Evolutionary conservation across 2,888 invertebrate genomes (phyloP).

Genomic region (Pinctada fucata): DNA sequence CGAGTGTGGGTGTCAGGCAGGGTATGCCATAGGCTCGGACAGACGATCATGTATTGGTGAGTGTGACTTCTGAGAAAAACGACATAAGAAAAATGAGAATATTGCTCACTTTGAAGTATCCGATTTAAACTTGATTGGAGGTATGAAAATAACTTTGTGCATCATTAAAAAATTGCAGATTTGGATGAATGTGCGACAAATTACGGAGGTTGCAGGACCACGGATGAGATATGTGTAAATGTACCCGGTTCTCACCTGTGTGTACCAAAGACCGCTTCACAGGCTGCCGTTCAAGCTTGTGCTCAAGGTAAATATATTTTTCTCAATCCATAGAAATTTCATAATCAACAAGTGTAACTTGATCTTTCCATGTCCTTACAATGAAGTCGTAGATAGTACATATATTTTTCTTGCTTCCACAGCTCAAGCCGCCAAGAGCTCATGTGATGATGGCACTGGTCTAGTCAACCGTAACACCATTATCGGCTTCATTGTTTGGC

Average conservation of each 20-base stretch:
- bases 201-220: not conserved
- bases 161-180: not conserved
- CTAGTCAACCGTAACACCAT: conserved; percentile 27
- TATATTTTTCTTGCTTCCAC: not conserved
- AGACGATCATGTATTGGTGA: conserved; percentile 36
- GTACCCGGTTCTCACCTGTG: conserved; percentile 4
- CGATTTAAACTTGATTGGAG: too few species aligned
- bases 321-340: not conserved
- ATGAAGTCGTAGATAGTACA: too few species aligned
- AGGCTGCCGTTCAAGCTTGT: conserved; percentile 16
- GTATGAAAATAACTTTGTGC: too few species aligned
- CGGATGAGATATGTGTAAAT: conserved; percentile 14
- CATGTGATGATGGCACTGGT: conserved; percentile 11
- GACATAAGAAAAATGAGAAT: too few species aligned
- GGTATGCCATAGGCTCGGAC: conserved; percentile 29
- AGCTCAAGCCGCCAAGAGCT: not conserved
- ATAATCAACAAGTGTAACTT: too few species aligned
- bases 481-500: conserved; percentile 33
- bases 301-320: conserved; percentile 3
- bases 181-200: conserved; percentile 20
- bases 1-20: conserved; percentile 28
- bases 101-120: too few species aligned
- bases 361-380: too few species aligned
- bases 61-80: not conserved
- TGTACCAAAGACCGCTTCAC: conserved; percentile 6